Base-by-base conservation (phyloP, 37 sponge, comb jelly and placozoan species). In the Hormiphora californensis region DNA sequence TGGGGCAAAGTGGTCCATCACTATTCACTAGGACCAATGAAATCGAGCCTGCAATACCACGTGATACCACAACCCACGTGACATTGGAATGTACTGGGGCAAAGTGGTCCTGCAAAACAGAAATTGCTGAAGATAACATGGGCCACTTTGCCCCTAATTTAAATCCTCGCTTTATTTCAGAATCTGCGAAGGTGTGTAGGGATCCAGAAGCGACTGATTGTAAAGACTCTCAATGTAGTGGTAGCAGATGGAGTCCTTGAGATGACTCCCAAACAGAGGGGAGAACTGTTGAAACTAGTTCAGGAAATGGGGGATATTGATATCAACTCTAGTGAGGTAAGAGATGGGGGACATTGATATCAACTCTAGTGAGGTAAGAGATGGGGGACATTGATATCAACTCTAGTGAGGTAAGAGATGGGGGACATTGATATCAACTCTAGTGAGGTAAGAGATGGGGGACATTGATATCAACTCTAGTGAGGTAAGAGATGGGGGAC, bases 251-350 rank as follows among this genome's bases (percentile, higher is more conserved):
- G 61, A 5, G 61, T 57, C n/a, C 61, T 57, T 5, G 61, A 57
- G 21, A 57, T 57, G 61, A 57, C 61, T 28, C 61, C 61, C 21
- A 57, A 57, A 15, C 61, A 57, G 27, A 57, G 61, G 27, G 21
- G 61, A 5, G 61, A 57, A 15, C 61, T 57, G 7, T 57, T 57
- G 61, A 57, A 57, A 57, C 61, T 57, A 57, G 61, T 57, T 57
- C 61, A 57, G 21, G 61, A 57, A 15, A 57, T 57, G 61, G 61
- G 61, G 27, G 61, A 57, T 31, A 57, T 57, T 19, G 61, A 57
- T 15, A 57, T 57, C 21, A 57, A 57, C 21, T 57, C 61, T 4
- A 57, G 61, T 15, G 61, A 57, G 61, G 61, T 57, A 28, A 15
- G 53, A 17, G 15, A 49, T 17, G 53, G 53, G 53, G 15, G 12